Evolutionary conservation across 2,797 vertebrate genomes (phyloP).

Genomic region (Spinus pinus): DNA sequence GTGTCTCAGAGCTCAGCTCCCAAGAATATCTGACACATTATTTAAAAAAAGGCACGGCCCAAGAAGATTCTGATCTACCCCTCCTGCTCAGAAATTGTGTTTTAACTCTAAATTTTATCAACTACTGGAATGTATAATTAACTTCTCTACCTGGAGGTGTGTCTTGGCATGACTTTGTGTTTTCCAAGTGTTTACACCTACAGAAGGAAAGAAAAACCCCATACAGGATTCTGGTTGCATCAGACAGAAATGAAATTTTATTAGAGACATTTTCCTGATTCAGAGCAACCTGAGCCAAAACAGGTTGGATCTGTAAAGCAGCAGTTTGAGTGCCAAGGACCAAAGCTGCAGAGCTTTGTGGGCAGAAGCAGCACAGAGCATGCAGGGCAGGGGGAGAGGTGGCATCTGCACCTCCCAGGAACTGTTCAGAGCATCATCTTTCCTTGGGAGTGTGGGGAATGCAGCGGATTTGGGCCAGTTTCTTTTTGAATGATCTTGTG

Average conservation of each 20-base stretch:
- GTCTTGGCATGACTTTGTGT: background rate
- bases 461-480: background rate
- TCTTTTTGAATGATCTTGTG: background rate
- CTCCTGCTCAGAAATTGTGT: background rate
- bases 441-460: background rate
- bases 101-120: background rate
- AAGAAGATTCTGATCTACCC: background rate
- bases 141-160: background rate
- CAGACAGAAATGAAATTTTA: constrained; percentile 56
- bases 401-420: background rate
- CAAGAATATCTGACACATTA: background rate
- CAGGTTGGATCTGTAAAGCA: background rate
- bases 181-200: background rate
- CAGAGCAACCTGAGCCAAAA: background rate
- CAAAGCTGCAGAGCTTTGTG: background rate
- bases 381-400: background rate
- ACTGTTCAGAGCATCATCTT: background rate
- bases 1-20: background rate
- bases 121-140: background rate
- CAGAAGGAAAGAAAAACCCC: background rate
- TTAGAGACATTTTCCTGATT: constrained; percentile 14
- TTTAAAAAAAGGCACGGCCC: background rate
- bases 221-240: constrained; percentile 25
- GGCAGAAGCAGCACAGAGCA: background rate
- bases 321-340: background rate